phyloP scores from a whole-genome alignment of 2,113 vertebrate genomes.

The Addax nasomaculatus region DNA sequence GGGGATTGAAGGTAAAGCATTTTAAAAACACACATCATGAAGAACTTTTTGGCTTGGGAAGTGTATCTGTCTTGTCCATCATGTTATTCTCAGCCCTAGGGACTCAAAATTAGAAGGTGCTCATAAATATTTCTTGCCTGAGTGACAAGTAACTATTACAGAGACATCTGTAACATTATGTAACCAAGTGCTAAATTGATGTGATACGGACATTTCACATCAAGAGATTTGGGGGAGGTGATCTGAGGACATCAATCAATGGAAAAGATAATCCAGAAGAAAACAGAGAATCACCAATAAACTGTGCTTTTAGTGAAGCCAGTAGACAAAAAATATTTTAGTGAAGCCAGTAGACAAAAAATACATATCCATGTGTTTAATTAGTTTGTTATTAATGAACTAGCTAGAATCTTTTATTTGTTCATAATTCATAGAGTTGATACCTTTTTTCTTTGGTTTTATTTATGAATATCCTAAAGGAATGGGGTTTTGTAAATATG shows the following conservation, averaged over 20 bases:
- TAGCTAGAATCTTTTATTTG: background rate
- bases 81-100: background rate
- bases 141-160: background rate
- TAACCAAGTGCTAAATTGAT: background rate
- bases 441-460: background rate
- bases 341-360: background rate
- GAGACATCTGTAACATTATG: background rate
- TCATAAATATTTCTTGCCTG: background rate
- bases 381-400: background rate
- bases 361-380: background rate
- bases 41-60: background rate
- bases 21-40: background rate
- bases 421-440: conserved; percentile 17
- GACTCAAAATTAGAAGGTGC: background rate
- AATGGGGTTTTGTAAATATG: background rate
- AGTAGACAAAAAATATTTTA: background rate
- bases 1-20: background rate
- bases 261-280: background rate
- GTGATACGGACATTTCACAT: background rate
- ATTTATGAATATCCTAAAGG: background rate
- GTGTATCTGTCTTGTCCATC: background rate
- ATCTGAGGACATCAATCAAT: background rate
- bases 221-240: background rate
- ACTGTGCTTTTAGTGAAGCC: background rate
- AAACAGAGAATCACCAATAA: background rate